Percentiles rank a stretch among this genome's conserved stretches.
phyloP scores from a whole-genome alignment of 2,797 vertebrate genomes.

The Columba guinea region DNA sequence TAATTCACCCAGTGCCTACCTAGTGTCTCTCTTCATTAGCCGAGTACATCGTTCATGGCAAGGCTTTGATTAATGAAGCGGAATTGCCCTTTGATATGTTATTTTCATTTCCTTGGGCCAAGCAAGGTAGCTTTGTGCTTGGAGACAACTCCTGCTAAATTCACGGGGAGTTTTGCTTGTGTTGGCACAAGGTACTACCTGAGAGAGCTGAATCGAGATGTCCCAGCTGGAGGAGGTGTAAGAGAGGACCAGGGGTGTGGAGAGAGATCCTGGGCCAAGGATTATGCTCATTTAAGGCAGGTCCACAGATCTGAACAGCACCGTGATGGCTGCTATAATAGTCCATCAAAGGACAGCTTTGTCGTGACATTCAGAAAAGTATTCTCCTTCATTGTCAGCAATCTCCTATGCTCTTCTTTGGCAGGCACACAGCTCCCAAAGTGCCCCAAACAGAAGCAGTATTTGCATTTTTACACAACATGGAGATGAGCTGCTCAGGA shows the following conservation, averaged over 20 bases:
- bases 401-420: not conserved
- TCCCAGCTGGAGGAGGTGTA: not conserved
- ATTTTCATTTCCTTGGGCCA: not conserved
- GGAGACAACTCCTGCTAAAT: not conserved
- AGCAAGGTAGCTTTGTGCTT: not conserved
- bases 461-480: fast-evolving
- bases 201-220: not conserved
- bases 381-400: not conserved
- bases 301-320: not conserved
- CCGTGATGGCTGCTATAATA: fast-evolving
- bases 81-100: not conserved
- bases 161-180: not conserved
- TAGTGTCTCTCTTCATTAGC: not conserved
- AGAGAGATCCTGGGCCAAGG: not conserved
- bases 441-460: not conserved
- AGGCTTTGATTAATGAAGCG: not conserved
- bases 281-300: not conserved
- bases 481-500: not conserved
- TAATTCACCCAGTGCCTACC: not conserved
- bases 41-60: not conserved
- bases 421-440: not conserved
- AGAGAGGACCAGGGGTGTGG: fast-evolving
- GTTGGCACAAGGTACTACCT: no score
- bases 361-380: fast-evolving
- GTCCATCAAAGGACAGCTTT: not conserved